Conservation (phyloP, 2,888 invertebrate species). For the Podabrus alpinus region DNA sequence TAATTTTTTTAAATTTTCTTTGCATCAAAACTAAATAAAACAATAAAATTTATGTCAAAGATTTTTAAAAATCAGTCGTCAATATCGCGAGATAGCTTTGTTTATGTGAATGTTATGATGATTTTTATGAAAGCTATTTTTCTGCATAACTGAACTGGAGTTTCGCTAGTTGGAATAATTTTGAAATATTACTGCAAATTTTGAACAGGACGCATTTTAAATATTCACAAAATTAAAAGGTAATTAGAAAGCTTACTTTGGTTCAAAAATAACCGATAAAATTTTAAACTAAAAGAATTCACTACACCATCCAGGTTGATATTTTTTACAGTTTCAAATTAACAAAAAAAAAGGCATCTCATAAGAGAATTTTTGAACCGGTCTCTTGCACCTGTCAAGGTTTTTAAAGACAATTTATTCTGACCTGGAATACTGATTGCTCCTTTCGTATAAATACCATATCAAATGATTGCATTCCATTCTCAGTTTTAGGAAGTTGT, state of each 20-base stretch:
- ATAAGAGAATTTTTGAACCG: conserved; percentile 6
- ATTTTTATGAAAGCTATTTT: no score
- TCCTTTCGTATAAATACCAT: neutral
- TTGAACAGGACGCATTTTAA: neutral
- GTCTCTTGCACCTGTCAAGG: conserved; percentile 17
- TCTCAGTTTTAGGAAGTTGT: neutral
- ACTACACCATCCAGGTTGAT: neutral
- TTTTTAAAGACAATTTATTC: conserved; percentile 12
- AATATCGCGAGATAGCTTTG: no score
- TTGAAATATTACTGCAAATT: neutral
- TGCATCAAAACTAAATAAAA: no score
- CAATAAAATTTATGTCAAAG: no score
- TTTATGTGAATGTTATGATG: no score
- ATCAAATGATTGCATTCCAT: neutral
- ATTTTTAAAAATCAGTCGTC: no score
- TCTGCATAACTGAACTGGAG: neutral
- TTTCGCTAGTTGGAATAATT: neutral
- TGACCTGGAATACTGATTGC: conserved; percentile 11
- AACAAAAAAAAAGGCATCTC: neutral
- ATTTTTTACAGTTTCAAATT: neutral
- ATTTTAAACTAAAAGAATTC: neutral
- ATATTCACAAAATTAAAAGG: neutral
- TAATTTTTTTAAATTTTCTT: no score
- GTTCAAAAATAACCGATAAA: neutral
- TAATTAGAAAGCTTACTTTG: neutral